phyloP scores from a whole-genome alignment of 2,797 vertebrate species.

The Smutsia gigantea region DNA sequence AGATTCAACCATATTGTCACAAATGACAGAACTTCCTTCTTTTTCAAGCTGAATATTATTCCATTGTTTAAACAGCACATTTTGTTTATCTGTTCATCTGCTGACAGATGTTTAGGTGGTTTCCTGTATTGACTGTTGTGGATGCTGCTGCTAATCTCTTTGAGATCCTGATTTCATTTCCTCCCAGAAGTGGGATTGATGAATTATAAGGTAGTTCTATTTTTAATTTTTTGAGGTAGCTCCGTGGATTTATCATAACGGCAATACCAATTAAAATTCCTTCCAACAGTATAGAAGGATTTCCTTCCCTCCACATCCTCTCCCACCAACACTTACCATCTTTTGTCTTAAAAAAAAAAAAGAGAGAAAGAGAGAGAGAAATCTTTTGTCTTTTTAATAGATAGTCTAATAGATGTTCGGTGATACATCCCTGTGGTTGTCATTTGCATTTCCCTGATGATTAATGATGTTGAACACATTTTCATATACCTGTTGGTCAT shows the following conservation, averaged over 20 bases:
- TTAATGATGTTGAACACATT: background rate
- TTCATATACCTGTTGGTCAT: background rate
- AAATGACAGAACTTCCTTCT: background rate
- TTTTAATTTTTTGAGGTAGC: background rate
- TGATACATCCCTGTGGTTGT: background rate
- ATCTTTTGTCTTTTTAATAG: background rate
- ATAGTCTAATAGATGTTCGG: background rate
- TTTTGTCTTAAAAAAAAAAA: background rate
- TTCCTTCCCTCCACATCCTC: background rate
- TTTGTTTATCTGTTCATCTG: background rate
- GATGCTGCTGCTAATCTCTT: background rate
- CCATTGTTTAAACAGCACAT: background rate
- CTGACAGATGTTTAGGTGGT: background rate
- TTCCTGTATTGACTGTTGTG: background rate
- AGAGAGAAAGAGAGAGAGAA: background rate
- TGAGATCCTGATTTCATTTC: background rate
- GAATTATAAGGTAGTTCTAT: background rate
- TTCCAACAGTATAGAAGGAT: background rate
- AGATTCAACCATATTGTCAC: background rate
- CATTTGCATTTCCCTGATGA: background rate
- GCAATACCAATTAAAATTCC: background rate
- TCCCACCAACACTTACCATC: background rate
- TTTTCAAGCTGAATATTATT: background rate
- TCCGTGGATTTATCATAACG: background rate
- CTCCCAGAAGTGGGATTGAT: background rate